Conservation (phyloP, 2,888 invertebrate genomes). For the Cremastinae sp. region DNA sequence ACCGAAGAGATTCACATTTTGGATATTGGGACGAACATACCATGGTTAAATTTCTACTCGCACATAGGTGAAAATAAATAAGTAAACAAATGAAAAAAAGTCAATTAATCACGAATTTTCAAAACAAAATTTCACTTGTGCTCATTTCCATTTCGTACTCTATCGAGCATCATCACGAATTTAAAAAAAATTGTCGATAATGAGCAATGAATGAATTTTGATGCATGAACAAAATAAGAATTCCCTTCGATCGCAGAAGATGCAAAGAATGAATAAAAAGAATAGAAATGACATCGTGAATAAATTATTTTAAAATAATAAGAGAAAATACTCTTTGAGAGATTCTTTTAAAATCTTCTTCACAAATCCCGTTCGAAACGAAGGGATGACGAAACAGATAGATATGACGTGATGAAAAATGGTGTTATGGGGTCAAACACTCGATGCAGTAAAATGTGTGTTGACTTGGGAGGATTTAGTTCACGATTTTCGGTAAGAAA, state of each 20-base stretch:
- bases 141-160: background rate
- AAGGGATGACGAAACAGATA: constrained; percentile 43
- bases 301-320: too few relatives aligned
- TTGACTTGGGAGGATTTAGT: constrained; percentile 11
- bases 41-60: constrained; percentile 38
- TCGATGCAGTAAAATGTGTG: constrained; percentile 51
- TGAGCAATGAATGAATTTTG: background rate
- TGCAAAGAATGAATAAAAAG: too few relatives aligned
- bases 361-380: constrained; percentile 45
- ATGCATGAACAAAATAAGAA: background rate
- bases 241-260: too few relatives aligned
- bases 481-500: too few relatives aligned
- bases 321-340: too few relatives aligned
- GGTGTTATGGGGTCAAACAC: constrained; percentile 64
- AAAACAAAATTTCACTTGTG: background rate
- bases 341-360: constrained; percentile 42
- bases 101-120: background rate
- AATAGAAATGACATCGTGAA: too few relatives aligned
- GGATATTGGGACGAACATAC: constrained; percentile 50
- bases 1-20: constrained; percentile 20
- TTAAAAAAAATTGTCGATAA: background rate
- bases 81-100: background rate
- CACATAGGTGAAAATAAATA: background rate
- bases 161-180: constrained; percentile 8
- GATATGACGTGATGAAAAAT: constrained; percentile 65